Percentiles rank a stretch among this genome's conserved stretches.
These are phyloP conservation scores for Tautogolabrus adspersus DNA, from an alignment of 2,113 vertebrate genomes.

Conservation along the genomic window DNA sequence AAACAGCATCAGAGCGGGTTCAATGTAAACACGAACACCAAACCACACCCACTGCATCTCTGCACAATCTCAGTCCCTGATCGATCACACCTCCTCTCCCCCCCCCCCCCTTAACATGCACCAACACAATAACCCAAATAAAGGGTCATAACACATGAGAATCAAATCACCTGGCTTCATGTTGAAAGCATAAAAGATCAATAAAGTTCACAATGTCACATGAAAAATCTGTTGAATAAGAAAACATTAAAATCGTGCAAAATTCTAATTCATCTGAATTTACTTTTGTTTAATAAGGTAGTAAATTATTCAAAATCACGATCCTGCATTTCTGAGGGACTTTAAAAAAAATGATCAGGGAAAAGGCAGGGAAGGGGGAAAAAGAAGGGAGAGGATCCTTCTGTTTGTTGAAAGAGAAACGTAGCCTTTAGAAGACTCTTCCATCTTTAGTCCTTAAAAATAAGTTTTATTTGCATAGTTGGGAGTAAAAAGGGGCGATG, in stretches of 20 bases:
- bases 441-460: too few relatives aligned
- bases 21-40: conserved; percentile 63
- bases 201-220: not conserved
- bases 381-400: too few relatives aligned
- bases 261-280: not conserved
- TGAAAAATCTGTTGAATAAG: not conserved
- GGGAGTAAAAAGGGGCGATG: too few relatives aligned
- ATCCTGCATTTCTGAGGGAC: not conserved
- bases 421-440: too few relatives aligned
- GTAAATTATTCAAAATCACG: not conserved
- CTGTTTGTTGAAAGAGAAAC: not conserved
- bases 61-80: conserved; percentile 35
- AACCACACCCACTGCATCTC: conserved; percentile 39
- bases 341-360: not conserved
- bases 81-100: conserved; percentile 40
- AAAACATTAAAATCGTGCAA: not conserved
- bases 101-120: not conserved
- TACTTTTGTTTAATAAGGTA: not conserved
- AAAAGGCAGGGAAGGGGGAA: not conserved
- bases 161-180: not conserved
- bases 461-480: too few relatives aligned
- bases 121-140: not conserved
- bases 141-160: not conserved
- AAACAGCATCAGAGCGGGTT: conserved; percentile 58
- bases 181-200: not conserved